phyloP scores from a whole-genome alignment of 2,113 vertebrate species.

The Macheiramphus alcinus region DNA sequence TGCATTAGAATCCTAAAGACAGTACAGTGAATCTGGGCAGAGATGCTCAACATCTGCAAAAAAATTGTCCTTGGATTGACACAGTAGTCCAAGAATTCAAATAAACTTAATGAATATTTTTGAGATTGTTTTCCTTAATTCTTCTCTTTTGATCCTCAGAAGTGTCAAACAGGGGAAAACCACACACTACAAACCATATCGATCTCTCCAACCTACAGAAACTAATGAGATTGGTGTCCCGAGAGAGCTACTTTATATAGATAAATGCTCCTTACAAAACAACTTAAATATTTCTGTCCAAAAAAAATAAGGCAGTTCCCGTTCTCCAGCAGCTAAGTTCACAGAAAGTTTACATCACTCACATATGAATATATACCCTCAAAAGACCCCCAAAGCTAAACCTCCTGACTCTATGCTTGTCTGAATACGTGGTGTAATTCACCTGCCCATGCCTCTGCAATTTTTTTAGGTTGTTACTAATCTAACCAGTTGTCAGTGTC shows the following conservation, averaged over 20 bases:
- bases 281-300: neutral
- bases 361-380: neutral
- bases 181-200: neutral
- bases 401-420: neutral
- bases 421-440: neutral
- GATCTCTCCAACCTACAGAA: neutral
- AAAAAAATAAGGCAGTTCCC: neutral
- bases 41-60: neutral
- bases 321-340: neutral
- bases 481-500: neutral
- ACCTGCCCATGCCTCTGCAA: neutral
- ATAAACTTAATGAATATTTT: neutral
- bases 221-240: neutral
- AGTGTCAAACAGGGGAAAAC: neutral
- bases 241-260: neutral
- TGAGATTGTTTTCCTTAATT: neutral
- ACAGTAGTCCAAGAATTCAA: neutral
- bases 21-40: neutral
- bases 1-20: neutral
- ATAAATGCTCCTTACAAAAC: neutral
- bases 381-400: neutral
- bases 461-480: neutral
- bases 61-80: neutral
- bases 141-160: neutral
- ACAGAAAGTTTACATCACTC: neutral